A percentile compares a stretch with the other conserved stretches of the same genome.
phyloP scores from a whole-genome alignment of 2,888 invertebrate genomes.

The Tanytarsus gracilentus region DNA sequence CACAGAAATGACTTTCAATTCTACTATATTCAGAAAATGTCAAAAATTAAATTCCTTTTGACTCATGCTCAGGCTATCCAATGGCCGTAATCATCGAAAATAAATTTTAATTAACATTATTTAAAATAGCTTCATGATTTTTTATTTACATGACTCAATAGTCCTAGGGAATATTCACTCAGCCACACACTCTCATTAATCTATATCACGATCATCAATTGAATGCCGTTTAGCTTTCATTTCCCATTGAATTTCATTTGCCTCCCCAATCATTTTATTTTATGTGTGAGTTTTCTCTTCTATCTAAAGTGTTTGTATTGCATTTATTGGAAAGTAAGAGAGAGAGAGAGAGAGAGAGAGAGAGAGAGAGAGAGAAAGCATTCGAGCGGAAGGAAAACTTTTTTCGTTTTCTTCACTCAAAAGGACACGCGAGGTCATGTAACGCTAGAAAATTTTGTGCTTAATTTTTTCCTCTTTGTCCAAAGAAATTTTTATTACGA shows the following conservation, averaged over 20 bases:
- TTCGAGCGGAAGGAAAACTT: neutral
- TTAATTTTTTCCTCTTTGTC: neutral
- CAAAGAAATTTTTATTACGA: neutral
- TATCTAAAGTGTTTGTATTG: too few species aligned
- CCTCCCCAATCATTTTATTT: too few species aligned
- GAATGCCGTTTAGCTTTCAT: conserved; percentile 1
- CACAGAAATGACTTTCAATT: too few species aligned
- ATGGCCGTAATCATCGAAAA: too few species aligned
- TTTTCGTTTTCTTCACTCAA: neutral
- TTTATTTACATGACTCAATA: neutral
- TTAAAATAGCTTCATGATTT: too few species aligned
- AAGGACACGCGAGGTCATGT: conserved; percentile 10
- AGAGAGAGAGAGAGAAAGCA: neutral
- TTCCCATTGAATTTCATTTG: neutral
- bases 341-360: neutral
- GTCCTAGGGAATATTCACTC: neutral
- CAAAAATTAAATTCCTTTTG: too few species aligned
- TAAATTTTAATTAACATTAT: too few species aligned
- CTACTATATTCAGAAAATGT: too few species aligned
- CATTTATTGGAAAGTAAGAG: neutral
- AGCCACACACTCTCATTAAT: neutral
- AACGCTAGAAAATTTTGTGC: neutral
- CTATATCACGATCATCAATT: conserved; percentile 9
- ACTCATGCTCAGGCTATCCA: too few species aligned
- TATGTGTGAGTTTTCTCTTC: too few species aligned